Evolutionary conservation across 2,797 vertebrate genomes (phyloP).

Genomic region (Coluber constrictor): DNA sequence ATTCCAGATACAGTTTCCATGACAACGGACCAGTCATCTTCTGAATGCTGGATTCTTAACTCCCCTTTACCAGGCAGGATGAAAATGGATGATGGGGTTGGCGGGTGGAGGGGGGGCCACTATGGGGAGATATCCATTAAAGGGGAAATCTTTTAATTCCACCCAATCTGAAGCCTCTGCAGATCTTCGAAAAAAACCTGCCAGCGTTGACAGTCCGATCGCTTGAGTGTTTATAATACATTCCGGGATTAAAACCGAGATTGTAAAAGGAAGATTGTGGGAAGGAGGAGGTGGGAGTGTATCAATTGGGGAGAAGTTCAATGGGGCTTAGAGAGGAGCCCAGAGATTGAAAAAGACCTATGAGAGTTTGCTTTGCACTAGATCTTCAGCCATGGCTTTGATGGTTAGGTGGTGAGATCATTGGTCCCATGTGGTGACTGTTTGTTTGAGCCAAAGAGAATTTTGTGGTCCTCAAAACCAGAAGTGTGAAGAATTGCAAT

Average conservation of each 20-base stretch:
- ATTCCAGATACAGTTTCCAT: neutral
- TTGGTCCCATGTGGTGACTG: neutral
- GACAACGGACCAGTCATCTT: neutral
- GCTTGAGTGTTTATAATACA: neutral
- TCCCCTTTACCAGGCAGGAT: neutral
- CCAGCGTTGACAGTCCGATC: neutral
- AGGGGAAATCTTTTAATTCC: neutral
- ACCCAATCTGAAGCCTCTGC: neutral
- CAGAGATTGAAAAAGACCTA: neutral
- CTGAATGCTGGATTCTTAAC: no score
- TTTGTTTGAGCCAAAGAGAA: neutral
- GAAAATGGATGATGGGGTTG: neutral
- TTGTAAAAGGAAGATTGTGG: neutral
- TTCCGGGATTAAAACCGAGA: neutral
- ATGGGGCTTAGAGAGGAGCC: neutral
- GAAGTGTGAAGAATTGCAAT: neutral
- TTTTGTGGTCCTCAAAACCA: neutral
- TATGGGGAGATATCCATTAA: neutral
- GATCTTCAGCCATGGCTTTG: neutral
- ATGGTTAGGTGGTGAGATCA: neutral
- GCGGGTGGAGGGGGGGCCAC: neutral
- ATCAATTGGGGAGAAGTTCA: neutral
- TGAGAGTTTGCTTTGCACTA: neutral
- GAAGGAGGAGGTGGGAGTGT: neutral
- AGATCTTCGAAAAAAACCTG: neutral